These are phyloP conservation scores for Pediacus dermestoides DNA, from an alignment of 2,888 invertebrate species.

Conservation along the genomic window DNA sequence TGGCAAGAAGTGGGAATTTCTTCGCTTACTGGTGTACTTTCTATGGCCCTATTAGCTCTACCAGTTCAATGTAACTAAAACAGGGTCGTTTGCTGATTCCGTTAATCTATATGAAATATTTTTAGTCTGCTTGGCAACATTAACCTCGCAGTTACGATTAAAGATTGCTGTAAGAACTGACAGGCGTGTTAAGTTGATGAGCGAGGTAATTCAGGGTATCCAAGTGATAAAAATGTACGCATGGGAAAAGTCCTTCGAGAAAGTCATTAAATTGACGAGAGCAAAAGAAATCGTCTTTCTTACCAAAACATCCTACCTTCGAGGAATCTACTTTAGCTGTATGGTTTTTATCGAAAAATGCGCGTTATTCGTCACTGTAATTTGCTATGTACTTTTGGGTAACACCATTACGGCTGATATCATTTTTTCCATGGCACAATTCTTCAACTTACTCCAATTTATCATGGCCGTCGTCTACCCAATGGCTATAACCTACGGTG, in stretches of 20 bases:
- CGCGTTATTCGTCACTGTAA: slow-evolving; percentile 75
- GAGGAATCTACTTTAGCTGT: slow-evolving; percentile 60
- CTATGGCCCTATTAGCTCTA: slow-evolving; percentile 53
- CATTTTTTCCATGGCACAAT: slow-evolving; percentile 52
- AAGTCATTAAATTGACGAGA: slow-evolving; percentile 57
- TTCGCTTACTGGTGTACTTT: slow-evolving; percentile 58
- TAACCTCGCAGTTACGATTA: slow-evolving; percentile 47
- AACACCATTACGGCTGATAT: slow-evolving; percentile 47
- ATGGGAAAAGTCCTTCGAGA: slow-evolving; percentile 69
- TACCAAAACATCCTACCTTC: slow-evolving; percentile 61
- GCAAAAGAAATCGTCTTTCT: slow-evolving; percentile 64
- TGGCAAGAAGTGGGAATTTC: slow-evolving; percentile 55
- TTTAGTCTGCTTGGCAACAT: slow-evolving; percentile 37
- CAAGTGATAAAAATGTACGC: slow-evolving; percentile 76
- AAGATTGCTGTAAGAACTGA: slow-evolving; percentile 56
- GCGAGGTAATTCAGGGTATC: slow-evolving; percentile 68
- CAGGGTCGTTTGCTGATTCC: background rate
- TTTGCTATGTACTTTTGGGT: slow-evolving; percentile 70
- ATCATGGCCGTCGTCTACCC: slow-evolving; percentile 61
- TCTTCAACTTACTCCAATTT: slow-evolving; percentile 51
- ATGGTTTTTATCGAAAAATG: slow-evolving; percentile 79
- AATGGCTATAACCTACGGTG: slow-evolving; percentile 55
- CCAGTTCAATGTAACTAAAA: slow-evolving; percentile 50
- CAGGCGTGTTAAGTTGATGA: slow-evolving; percentile 66
- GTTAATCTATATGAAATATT: no score